A percentile compares a stretch with the other conserved stretches of the same genome.
These are phyloP conservation scores for Sitobion miscanthi DNA, from an alignment of 1,140 invertebrate species.

Conservation along the genomic window DNA sequence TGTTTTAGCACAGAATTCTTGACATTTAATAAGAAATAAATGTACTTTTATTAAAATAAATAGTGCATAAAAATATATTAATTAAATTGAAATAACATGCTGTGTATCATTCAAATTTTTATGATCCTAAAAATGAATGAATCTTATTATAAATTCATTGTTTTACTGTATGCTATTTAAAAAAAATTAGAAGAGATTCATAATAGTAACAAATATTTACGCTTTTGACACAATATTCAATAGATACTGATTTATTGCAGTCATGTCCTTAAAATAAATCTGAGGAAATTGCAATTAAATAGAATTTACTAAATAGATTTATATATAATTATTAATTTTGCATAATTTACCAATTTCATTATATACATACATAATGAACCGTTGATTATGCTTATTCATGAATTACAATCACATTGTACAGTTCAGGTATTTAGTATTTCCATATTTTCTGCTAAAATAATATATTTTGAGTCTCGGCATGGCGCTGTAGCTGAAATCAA, in stretches of 20 bases:
- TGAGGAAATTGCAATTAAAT: background rate
- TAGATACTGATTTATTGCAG: background rate
- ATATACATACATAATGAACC: slow-evolving; percentile 48
- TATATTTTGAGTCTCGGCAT: too few species aligned
- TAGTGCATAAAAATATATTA: too few species aligned
- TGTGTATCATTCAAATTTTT: too few species aligned
- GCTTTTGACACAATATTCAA: background rate
- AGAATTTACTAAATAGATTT: slow-evolving; percentile 34
- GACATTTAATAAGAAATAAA: background rate
- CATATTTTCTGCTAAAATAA: background rate
- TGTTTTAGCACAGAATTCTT: background rate
- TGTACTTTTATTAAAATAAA: background rate
- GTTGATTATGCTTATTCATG: slow-evolving; percentile 44
- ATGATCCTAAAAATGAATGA: too few species aligned
- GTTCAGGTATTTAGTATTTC: background rate
- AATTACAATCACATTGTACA: background rate
- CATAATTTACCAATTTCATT: slow-evolving; percentile 56
- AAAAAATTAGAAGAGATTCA: too few species aligned
- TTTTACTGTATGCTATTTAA: too few species aligned
- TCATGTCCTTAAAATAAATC: slow-evolving; percentile 33
- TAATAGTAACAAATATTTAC: too few species aligned
- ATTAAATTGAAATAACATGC: too few species aligned
- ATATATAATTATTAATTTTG: slow-evolving; percentile 45
- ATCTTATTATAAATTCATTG: too few species aligned
- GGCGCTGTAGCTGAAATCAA: too few species aligned